A percentile compares a stretch with the other conserved stretches of the same genome.
Conservation (phyloP, 2,797 vertebrate genomes). For the Dermochelys coriacea region DNA sequence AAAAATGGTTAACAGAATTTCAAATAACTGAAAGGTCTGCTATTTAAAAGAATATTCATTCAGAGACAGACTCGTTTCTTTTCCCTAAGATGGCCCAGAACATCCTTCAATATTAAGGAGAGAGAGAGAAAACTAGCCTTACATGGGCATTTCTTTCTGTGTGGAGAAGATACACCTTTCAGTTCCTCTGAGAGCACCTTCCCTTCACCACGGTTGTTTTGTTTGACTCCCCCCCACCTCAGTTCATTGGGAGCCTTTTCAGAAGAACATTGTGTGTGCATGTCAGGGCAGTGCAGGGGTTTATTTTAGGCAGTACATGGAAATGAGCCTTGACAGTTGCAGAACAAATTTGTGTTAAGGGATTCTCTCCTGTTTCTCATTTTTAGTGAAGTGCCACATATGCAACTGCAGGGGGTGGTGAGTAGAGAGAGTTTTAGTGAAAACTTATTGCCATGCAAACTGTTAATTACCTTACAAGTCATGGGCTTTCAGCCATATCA, state of each 20-base stretch:
- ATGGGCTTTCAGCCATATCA: background rate
- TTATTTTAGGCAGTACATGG: constrained; percentile 33
- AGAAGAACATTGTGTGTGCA: fast-evolving
- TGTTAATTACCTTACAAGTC: background rate
- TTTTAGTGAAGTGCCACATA: background rate
- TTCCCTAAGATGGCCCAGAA: constrained; percentile 75
- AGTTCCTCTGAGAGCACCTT: background rate
- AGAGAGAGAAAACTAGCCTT: constrained; percentile 49
- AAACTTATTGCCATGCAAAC: background rate
- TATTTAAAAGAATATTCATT: constrained; percentile 24
- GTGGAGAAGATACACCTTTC: background rate
- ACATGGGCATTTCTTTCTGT: constrained; percentile 65
- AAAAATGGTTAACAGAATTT: constrained; percentile 24
- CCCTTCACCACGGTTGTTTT: background rate
- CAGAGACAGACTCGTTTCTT: constrained; percentile 4
- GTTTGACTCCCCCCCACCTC: background rate
- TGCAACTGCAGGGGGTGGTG: background rate
- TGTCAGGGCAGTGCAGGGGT: background rate
- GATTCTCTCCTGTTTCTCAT: constrained; percentile 30
- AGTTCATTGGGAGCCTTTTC: background rate
- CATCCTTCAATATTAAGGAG: constrained; percentile 62
- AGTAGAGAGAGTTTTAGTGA: background rate
- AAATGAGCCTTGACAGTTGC: background rate
- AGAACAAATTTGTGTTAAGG: background rate
- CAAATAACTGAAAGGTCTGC: constrained; percentile 49